A percentile compares a stretch with the other conserved stretches of the same genome.
Evolutionary conservation across 2,888 invertebrate species (phyloP).

Genomic region (Sinelater perroti): DNA sequence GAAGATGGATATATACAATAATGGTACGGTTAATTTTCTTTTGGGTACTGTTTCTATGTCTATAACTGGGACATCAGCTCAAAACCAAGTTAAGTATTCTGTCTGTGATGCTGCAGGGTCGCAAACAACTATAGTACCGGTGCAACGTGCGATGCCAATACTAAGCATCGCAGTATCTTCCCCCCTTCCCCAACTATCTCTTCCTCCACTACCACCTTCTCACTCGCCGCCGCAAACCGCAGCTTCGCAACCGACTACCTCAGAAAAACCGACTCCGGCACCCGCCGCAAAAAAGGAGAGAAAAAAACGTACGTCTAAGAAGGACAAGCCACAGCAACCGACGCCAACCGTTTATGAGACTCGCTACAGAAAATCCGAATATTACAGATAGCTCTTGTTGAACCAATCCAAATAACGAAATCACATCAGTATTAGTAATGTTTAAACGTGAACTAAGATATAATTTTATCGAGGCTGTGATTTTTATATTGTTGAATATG

Average conservation of each 20-base stretch:
- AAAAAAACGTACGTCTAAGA: constrained; percentile 12
- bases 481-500: constrained; percentile 5
- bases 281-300: constrained; percentile 13
- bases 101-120: not conserved
- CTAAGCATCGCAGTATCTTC: not conserved
- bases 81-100: not conserved
- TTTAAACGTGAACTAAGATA: not conserved
- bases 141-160: constrained; percentile 2
- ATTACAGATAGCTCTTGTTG: no score
- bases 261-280: no score
- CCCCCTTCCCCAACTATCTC: no score
- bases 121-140: not conserved
- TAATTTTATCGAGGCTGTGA: constrained; percentile 12
- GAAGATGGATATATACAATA: constrained; percentile 53
- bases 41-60: constrained; percentile 49
- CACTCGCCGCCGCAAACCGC: no score
- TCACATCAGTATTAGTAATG: constrained; percentile 16
- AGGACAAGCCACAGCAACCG: no score
- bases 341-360: no score
- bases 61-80: constrained; percentile 13
- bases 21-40: constrained; percentile 55
- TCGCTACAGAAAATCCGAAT: no score
- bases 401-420: no score
- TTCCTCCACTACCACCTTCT: no score
- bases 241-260: no score